Evolutionary conservation across 2,888 invertebrate genomes (phyloP).

Genomic region (Adelognathus sp.): DNA sequence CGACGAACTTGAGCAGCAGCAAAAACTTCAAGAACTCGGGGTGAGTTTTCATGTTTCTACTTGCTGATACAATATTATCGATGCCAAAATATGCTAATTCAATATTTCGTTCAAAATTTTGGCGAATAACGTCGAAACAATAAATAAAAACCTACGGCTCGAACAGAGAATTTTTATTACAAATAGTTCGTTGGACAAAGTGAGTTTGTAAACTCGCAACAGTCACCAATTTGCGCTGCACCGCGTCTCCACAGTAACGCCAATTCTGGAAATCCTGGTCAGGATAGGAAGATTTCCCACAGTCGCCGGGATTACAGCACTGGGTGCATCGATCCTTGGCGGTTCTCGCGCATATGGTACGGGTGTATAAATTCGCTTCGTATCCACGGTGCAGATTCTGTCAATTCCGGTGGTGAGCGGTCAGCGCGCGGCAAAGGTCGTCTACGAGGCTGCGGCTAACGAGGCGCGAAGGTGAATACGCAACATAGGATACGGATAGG

Average conservation of each 20-base stretch:
- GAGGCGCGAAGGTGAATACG: slow-evolving; percentile 58
- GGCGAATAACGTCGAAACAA: too few relatives aligned
- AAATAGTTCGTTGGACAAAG: too few relatives aligned
- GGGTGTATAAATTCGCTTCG: slow-evolving; percentile 56
- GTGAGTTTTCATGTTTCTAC: slow-evolving; percentile 61
- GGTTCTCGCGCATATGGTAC: too few relatives aligned
- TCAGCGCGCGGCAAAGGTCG: slow-evolving; percentile 56
- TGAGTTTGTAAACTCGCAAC: slow-evolving; percentile 15
- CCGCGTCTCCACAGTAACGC: background rate
- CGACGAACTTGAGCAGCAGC: slow-evolving; percentile 64
- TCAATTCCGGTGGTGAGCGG: slow-evolving; percentile 52
- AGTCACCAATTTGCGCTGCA: slow-evolving; percentile 24
- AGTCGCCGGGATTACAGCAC: slow-evolving; percentile 43
- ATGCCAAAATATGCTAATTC: too few relatives aligned
- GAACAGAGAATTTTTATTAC: too few relatives aligned
- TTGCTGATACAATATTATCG: background rate
- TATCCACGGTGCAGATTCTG: slow-evolving; percentile 66
- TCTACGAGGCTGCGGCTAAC: slow-evolving; percentile 49
- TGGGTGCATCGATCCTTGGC: slow-evolving; percentile 38
- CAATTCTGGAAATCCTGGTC: slow-evolving; percentile 45
- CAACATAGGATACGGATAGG: background rate
- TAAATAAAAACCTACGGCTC: too few relatives aligned
- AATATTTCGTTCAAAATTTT: too few relatives aligned
- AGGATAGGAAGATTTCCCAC: slow-evolving; percentile 50
- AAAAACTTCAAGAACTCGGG: slow-evolving; percentile 67